phyloP scores from a whole-genome alignment of 1,140 invertebrate genomes.

The Holotrichia oblita region DNA sequence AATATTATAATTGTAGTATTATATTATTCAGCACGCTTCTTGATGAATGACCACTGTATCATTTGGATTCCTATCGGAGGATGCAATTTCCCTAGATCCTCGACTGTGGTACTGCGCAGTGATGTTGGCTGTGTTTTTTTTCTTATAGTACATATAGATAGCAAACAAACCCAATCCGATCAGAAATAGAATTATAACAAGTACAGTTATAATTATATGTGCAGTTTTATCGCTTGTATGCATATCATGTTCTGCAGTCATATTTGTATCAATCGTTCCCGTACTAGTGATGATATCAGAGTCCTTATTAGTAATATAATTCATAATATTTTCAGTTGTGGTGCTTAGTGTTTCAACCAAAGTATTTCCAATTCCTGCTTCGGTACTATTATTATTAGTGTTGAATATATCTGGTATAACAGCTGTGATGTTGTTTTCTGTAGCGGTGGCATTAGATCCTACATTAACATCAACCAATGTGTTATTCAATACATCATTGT shows the following conservation, averaged over 20 bases:
- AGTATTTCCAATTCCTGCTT: background rate
- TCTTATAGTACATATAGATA: conserved; percentile 26
- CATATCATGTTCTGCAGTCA: background rate
- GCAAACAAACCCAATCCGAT: background rate
- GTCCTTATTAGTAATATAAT: background rate
- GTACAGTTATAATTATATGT: background rate
- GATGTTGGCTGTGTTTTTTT: background rate
- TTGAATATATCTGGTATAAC: background rate
- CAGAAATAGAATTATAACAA: background rate
- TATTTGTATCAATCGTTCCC: background rate
- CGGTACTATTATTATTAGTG: background rate
- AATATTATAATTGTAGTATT: background rate
- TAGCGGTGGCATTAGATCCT: background rate
- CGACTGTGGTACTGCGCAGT: background rate
- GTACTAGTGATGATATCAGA: background rate
- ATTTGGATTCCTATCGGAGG: background rate
- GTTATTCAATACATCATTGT: background rate
- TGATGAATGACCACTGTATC: background rate
- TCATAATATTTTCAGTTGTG: background rate
- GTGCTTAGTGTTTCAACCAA: background rate
- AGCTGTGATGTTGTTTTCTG: background rate
- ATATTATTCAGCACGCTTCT: background rate
- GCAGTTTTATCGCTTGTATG: background rate
- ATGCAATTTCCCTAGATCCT: conserved; percentile 11
- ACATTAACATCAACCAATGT: background rate